These are phyloP conservation scores for Melanocharis versteri DNA, from an alignment of 2,113 vertebrate species.

Conservation along the genomic window DNA sequence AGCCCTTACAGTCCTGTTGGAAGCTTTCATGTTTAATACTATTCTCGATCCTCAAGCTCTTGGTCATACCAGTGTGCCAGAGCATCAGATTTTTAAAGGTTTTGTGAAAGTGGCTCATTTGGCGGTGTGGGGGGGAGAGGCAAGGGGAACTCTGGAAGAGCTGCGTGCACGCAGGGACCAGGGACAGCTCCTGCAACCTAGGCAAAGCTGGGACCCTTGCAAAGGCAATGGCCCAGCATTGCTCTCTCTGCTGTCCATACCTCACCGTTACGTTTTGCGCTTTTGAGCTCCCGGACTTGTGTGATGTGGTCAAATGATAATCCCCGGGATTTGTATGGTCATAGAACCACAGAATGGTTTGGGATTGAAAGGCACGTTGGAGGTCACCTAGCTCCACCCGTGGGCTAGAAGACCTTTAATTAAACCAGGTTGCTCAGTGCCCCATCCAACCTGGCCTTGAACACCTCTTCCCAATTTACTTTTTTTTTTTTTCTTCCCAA, in stretches of 20 bases:
- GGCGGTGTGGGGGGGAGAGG: rapidly evolving
- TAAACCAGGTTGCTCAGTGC: neutral
- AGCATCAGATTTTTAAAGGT: neutral
- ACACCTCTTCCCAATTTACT: neutral
- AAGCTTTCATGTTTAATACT: neutral
- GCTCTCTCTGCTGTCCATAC: rapidly evolving
- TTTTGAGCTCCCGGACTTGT: neutral
- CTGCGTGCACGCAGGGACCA: rapidly evolving
- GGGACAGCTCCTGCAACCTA: rapidly evolving
- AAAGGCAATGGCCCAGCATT: rapidly evolving
- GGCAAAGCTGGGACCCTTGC: rapidly evolving
- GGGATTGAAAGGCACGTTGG: neutral
- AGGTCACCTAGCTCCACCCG: rapidly evolving
- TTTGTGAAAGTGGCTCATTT: neutral
- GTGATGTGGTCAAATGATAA: neutral
- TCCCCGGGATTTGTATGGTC: neutral
- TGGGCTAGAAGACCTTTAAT: too few species aligned
- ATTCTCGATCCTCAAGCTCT: neutral
- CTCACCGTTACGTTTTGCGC: neutral
- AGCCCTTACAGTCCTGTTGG: neutral
- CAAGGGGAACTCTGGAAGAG: rapidly evolving
- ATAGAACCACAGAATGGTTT: too few species aligned
- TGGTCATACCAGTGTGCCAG: neutral
- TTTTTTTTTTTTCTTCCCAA: neutral
- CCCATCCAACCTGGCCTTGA: neutral